phyloP scores from a whole-genome alignment of 1,140 invertebrate genomes.

The Zeugodacus cucurbitae region DNA sequence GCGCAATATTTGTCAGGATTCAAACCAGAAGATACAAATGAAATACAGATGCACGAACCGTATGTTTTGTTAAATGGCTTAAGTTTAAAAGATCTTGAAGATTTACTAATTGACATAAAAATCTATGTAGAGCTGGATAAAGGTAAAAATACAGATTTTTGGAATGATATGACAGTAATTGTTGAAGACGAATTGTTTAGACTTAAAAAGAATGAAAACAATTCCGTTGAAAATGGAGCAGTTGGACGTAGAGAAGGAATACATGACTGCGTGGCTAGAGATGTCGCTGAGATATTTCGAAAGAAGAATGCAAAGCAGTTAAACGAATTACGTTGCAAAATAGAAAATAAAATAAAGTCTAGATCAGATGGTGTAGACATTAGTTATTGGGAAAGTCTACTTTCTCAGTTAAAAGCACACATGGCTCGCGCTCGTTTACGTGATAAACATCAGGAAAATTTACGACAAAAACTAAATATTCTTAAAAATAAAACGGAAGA shows the following conservation, averaged over 20 bases:
- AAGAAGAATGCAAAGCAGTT: slow-evolving; percentile 92
- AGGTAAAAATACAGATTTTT: slow-evolving; percentile 91
- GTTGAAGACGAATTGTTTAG: slow-evolving; percentile 95
- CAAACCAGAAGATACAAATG: slow-evolving; percentile 90
- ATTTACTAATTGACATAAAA: slow-evolving; percentile 97
- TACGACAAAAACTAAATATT: slow-evolving; percentile 88
- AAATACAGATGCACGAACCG: slow-evolving; percentile 99
- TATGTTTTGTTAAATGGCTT: slow-evolving; percentile 96
- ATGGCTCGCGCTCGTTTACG: slow-evolving; percentile 92
- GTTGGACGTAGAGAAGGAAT: slow-evolving; percentile 89
- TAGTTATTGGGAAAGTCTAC: slow-evolving; percentile 95
- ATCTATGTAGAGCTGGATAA: slow-evolving; percentile 89
- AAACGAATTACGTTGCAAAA: slow-evolving; percentile 83
- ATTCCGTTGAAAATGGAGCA: slow-evolving; percentile 67
- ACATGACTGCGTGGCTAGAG: slow-evolving; percentile 89
- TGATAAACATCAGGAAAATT: slow-evolving; percentile 92
- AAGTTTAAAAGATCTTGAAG: slow-evolving; percentile 93
- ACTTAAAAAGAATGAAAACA: slow-evolving; percentile 77
- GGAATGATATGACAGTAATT: slow-evolving; percentile 97
- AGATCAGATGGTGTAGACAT: slow-evolving; percentile 93
- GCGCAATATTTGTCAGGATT: slow-evolving; percentile 96
- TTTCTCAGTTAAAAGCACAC: slow-evolving; percentile 94
- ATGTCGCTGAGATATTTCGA: slow-evolving; percentile 89
- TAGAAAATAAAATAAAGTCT: slow-evolving; percentile 88
- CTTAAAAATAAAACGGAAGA: slow-evolving; percentile 80